Base-by-base conservation (phyloP, 2,888 invertebrate genomes). In the Germaria angustata region DNA sequence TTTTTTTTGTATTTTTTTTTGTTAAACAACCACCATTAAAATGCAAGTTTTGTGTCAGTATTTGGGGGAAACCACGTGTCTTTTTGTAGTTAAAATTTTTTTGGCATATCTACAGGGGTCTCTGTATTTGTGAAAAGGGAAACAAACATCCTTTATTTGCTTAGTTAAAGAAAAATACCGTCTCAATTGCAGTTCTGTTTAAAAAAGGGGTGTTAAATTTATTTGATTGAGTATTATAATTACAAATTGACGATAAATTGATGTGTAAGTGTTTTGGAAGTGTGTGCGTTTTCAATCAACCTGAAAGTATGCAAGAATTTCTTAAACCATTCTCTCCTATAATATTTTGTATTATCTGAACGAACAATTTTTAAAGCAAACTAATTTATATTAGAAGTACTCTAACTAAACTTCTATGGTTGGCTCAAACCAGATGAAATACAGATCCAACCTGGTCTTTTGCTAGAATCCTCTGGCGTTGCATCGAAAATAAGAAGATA, bases 151-250 rank as follows among this genome's bases (percentile, higher is more conserved):
- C 78, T 82, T 79, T 82, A 79, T 82, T 82, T 79, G 81, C 79
- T 79, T 82, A 65, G 75, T 65, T 71, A 80, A 63, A 44, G 55
- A 46, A 65, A 73, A 55, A 68, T 22, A 8, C 46, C 65, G 55
- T 57, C 22, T 75, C 65, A 72, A 66, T 41, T 61, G 77, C 66
- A 69, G 36, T 41, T 69, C 13, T 55, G 32, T 41, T 9, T 0
- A 36, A 9, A 34, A 63, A 69, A 44, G 63, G 81, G 78, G 77
- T 82, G 81, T 78, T 63, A 44, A 78, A 69, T 69, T 8, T 71
- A 82, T 65, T 82, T 82, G 73, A 79, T 75, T 57, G 78, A 78
- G 81, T 82, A 82, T 82, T 75, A 79, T 75, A 82, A 82, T 79
- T 82, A 82, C 81, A 78, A 79, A 75, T 82, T 82, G 59, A 82